These are phyloP conservation scores for Lacanobia oleracea DNA, from an alignment of 2,888 invertebrate genomes.

Conservation along the genomic window DNA sequence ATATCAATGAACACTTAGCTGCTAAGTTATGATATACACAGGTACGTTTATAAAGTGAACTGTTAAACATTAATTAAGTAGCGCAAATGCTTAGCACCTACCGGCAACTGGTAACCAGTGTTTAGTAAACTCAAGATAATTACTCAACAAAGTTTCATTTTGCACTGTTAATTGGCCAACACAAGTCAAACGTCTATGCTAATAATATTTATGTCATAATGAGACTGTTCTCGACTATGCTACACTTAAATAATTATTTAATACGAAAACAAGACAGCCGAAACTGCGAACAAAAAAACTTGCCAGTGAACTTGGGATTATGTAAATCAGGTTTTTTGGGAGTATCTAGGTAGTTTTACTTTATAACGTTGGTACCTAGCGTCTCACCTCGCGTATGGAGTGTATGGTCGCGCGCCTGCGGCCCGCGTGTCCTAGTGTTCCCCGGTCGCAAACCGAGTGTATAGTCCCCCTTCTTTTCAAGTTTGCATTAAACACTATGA, in stretches of 20 bases:
- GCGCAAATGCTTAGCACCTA: conserved; percentile 30
- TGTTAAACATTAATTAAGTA: conserved; percentile 23
- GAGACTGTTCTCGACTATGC: conserved; percentile 38
- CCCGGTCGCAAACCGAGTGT: conserved; percentile 77
- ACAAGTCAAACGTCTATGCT: conserved; percentile 45
- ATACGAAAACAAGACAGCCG: conserved; percentile 27
- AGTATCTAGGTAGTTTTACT: conserved; percentile 1
- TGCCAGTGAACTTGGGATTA: conserved; percentile 50
- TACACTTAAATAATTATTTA: conserved; percentile 23
- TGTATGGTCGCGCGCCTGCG: conserved; percentile 81
- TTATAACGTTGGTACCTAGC: conserved; percentile 8
- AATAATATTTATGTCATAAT: conserved; percentile 50
- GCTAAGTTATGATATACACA: conserved; percentile 7
- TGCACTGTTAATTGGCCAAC: conserved; percentile 54
- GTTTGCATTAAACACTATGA: conserved; percentile 78
- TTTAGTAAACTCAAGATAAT: conserved; percentile 48
- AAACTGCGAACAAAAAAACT: conserved; percentile 11
- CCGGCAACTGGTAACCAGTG: conserved; percentile 22
- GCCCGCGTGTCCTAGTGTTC: conserved; percentile 63
- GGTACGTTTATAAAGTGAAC: conserved; percentile 9
- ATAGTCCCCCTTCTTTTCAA: conserved; percentile 77
- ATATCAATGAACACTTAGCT: conserved; percentile 3
- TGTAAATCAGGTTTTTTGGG: conserved; percentile 34
- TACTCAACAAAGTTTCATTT: conserved; percentile 42
- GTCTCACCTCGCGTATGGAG: conserved; percentile 84